Base-by-base conservation (phyloP, 2,797 vertebrate species). In the Urocyon cinereoargenteus region DNA sequence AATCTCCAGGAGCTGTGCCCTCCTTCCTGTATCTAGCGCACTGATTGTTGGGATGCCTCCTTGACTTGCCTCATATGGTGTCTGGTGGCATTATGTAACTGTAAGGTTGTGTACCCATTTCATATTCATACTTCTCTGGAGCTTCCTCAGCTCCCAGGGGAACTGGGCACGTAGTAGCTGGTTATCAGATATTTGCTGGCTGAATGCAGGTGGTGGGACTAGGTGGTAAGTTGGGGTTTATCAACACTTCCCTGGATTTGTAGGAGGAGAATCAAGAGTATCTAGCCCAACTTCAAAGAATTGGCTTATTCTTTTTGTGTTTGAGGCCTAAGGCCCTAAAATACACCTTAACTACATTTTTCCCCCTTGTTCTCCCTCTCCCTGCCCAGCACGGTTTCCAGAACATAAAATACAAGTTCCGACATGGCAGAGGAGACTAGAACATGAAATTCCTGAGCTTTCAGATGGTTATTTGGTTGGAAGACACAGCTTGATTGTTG, bases 21-120 rank as follows among this genome's bases (percentile, higher is more conserved):
- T 85, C 57, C 45, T 2, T 0, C 70, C 62, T 31, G 0, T 45
- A 31, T 57, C 16, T 3, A 1, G 7, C 2, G 15, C 51, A 1
- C 2, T 2, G 26, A 28, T 22, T 14, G 22, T 19, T 22, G 2
- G 16, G 59, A 6, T 11, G 8, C 26, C 31, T n/a, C 55, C 36
- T 51, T 13, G 49, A 31, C 28, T 51, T 66, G 78, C 49, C 36
- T 78, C 6, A 6, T 62, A 22, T 2, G 1, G 77, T 15, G n/a
- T 26, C 72, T 36, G 26, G 15, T 9, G 49, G 79, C 36, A 8
- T 62, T 64, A 36, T 0, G 0, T 3, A 31, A 36, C 55, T 28
- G 51, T 14, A 15, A 18, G 26, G 26, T 6, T 36, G 8, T 36
- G 24, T 5, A 28, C 28, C 26, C 14, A 28, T 18, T 57, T 49